phyloP scores from a whole-genome alignment of 2,888 invertebrate genomes.

The Xylota sylvarum region DNA sequence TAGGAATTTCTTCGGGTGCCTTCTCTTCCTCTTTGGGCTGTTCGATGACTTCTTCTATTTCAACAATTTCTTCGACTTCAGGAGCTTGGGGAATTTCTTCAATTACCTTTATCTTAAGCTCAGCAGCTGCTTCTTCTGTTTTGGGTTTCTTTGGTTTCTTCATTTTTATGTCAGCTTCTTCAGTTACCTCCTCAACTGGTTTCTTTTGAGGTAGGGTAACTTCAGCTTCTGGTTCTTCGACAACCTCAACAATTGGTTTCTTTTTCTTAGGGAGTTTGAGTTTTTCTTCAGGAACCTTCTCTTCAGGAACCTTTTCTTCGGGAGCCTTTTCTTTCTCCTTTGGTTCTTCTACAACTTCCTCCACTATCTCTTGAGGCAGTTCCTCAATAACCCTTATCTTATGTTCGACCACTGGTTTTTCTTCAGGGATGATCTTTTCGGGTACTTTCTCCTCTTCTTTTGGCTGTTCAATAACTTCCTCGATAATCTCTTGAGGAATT shows the following conservation, averaged over 20 bases:
- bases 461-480: conserved; percentile 60
- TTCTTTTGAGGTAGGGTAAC: conserved; percentile 81
- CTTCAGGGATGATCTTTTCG: conserved; percentile 76
- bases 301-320: conserved; percentile 61
- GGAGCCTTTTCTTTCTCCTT: conserved; percentile 19
- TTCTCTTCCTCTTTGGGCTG: conserved; percentile 79
- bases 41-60: conserved; percentile 79
- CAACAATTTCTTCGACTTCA: conserved; percentile 61
- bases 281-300: conserved; percentile 77
- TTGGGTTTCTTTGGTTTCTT: conserved; percentile 81
- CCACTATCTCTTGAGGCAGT: conserved; percentile 75
- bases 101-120: conserved; percentile 79
- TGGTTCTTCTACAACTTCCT: conserved; percentile 54
- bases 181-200: conserved; percentile 78
- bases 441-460: conserved; percentile 29
- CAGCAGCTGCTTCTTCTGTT: conserved; percentile 80
- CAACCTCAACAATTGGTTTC: conserved; percentile 78
- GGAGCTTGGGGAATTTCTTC: conserved; percentile 70
- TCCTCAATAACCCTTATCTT: conserved; percentile 79
- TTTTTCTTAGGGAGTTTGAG: conserved; percentile 80
- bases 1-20: conserved; percentile 67
- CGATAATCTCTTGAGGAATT: conserved; percentile 77
- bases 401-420: conserved; percentile 79
- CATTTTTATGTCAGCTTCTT: conserved; percentile 71
- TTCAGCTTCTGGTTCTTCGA: conserved; percentile 80